Conservation (phyloP, 1,140 invertebrate species). For the Chelonus insularis region DNA sequence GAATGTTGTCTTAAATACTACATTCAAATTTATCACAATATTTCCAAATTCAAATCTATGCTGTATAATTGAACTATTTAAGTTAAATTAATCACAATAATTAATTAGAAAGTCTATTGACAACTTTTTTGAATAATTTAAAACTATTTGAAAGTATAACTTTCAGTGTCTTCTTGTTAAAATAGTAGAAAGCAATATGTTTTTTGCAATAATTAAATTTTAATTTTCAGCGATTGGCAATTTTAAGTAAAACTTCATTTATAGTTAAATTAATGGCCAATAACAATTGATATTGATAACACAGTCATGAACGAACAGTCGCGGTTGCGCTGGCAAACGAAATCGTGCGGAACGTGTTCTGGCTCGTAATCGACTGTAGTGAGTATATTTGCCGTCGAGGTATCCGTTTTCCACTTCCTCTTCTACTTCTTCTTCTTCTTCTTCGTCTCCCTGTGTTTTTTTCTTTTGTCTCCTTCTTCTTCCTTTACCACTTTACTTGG, state of each 20-base stretch:
- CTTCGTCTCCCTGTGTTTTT: slow-evolving; percentile 11
- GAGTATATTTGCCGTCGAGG: slow-evolving; percentile 21
- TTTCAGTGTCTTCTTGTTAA: no score
- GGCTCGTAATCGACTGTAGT: slow-evolving; percentile 26
- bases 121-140: no score
- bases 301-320: background rate
- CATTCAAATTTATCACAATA: no score
- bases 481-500: background rate
- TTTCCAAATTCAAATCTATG: no score
- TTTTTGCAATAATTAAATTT: no score
- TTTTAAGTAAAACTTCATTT: background rate
- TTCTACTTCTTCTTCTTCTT: slow-evolving; percentile 25
- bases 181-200: no score
- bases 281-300: slow-evolving; percentile 9
- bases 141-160: no score
- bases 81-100: no score
- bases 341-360: slow-evolving; percentile 29
- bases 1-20: no score
- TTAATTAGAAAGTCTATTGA: no score
- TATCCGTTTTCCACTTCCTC: slow-evolving; percentile 28
- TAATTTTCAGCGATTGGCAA: background rate
- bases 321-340: slow-evolving; percentile 22
- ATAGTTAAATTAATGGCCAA: background rate
- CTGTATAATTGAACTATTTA: no score
- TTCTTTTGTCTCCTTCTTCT: slow-evolving; percentile 13